Conservation (phyloP, 2,888 invertebrate genomes). For the Napeogenes sylphis region DNA sequence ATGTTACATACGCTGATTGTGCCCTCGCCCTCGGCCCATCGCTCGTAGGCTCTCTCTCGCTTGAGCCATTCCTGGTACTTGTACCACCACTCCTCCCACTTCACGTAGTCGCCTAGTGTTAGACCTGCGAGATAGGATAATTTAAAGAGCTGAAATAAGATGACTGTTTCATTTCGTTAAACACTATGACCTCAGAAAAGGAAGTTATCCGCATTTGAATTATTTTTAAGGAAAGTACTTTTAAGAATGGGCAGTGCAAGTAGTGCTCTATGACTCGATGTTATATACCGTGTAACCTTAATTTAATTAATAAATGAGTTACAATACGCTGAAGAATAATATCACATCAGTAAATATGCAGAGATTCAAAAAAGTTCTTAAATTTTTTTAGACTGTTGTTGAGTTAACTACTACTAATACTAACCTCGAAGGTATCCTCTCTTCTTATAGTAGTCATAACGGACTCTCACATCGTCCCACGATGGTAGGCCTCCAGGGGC, state of each 20-base stretch:
- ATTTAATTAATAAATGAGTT: no score
- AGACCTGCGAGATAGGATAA: constrained; percentile 58
- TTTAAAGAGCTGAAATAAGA: not conserved
- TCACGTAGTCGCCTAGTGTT: constrained; percentile 88
- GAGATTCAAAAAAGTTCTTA: no score
- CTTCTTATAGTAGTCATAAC: constrained; percentile 93
- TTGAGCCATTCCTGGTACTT: constrained; percentile 94
- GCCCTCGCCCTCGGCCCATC: constrained; percentile 78
- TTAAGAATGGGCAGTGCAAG: no score
- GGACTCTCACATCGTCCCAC: constrained; percentile 92
- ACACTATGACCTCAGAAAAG: no score
- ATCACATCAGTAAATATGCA: no score
- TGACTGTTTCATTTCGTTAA: no score
- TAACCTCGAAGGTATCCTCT: constrained; percentile 88
- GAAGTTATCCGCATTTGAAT: no score
- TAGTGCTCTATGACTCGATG: no score
- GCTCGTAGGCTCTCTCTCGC: constrained; percentile 86
- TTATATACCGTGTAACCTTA: no score
- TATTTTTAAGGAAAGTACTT: no score
- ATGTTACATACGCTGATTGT: constrained; percentile 39
- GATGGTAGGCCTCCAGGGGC: constrained; percentile 86
- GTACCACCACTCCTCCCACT: constrained; percentile 98
- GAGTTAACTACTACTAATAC: constrained; percentile 11
- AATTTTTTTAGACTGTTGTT: no score
- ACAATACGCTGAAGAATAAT: no score